phyloP scores from a whole-genome alignment of 2,113 vertebrate species.

The Triplophysa tibetana region DNA sequence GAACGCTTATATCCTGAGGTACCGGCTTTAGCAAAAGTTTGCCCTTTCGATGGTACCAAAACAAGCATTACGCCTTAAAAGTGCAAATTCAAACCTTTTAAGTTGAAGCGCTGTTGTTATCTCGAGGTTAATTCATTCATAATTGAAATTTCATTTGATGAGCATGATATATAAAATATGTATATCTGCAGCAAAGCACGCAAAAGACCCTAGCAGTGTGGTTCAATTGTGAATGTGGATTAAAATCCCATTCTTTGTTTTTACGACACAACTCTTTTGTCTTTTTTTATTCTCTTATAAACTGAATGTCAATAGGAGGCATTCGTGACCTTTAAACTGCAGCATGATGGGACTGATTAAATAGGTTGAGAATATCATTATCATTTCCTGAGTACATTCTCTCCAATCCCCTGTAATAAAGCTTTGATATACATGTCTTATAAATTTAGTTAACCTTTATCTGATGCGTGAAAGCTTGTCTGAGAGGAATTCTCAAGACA shows the following conservation, averaged over 20 bases:
- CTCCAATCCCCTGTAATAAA: background rate
- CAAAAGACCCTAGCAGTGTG: background rate
- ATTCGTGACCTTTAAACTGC: slow-evolving; percentile 45
- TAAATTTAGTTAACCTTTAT: slow-evolving; percentile 40
- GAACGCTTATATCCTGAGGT: background rate
- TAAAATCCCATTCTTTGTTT: slow-evolving; percentile 26
- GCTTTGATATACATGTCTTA: slow-evolving; percentile 32
- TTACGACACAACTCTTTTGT: slow-evolving; percentile 19
- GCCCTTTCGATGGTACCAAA: slow-evolving; percentile 20
- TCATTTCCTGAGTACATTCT: slow-evolving; percentile 14
- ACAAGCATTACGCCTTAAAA: slow-evolving; percentile 19
- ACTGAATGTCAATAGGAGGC: slow-evolving; percentile 34
- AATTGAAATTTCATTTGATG: slow-evolving; percentile 45
- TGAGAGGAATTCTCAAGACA: background rate
- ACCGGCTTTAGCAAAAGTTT: slow-evolving; percentile 6
- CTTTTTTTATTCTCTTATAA: slow-evolving; percentile 32
- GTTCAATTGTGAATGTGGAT: background rate
- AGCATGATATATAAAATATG: background rate
- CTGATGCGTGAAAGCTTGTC: background rate
- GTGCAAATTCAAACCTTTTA: slow-evolving; percentile 42
- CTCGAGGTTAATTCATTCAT: background rate
- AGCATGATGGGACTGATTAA: slow-evolving; percentile 29
- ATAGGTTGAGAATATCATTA: slow-evolving; percentile 34
- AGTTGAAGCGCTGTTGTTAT: background rate
- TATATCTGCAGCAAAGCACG: background rate